phyloP scores from a whole-genome alignment of 2,888 invertebrate genomes.

The Eupithecia exiguata region DNA sequence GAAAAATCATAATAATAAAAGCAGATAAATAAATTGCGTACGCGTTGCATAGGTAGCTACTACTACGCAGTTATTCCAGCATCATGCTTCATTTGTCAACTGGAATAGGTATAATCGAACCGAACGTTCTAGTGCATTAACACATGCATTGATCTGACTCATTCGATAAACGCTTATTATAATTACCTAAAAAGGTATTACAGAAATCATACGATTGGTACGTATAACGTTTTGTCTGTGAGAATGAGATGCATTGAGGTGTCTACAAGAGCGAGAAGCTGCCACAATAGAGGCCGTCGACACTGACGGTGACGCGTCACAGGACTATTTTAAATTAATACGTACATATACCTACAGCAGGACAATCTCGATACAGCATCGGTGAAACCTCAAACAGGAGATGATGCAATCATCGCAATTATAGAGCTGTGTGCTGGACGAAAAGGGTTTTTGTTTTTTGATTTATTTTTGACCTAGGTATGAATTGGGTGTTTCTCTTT shows the following conservation, averaged over 20 bases:
- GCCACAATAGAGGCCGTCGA: constrained; percentile 39
- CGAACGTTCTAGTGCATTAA: constrained; percentile 22
- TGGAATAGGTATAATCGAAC: constrained; percentile 11
- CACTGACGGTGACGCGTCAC: constrained; percentile 29
- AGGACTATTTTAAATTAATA: constrained; percentile 39
- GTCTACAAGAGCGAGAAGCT: constrained; percentile 23
- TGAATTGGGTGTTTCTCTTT: neutral
- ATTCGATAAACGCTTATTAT: constrained; percentile 26
- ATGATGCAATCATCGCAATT: constrained; percentile 30
- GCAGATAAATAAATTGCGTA: constrained; percentile 3
- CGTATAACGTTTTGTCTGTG: constrained; percentile 17
- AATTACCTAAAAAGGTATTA: constrained; percentile 17
- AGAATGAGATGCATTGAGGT: constrained; percentile 17
- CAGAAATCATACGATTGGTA: constrained; percentile 21
- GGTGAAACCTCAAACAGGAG: constrained; percentile 16
- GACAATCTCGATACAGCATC: constrained; percentile 27
- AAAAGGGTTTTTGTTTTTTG: neutral
- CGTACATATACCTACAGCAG: constrained; percentile 19
- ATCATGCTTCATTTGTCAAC: constrained; percentile 9
- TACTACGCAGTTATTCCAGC: constrained; percentile 12
- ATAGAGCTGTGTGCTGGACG: neutral
- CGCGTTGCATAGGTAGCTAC: neutral
- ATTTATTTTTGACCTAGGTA: neutral
- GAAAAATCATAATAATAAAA: neutral
- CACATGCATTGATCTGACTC: constrained; percentile 26